phyloP scores from a whole-genome alignment of 2,113 vertebrate species.

The Kryptolebias marmoratus region DNA sequence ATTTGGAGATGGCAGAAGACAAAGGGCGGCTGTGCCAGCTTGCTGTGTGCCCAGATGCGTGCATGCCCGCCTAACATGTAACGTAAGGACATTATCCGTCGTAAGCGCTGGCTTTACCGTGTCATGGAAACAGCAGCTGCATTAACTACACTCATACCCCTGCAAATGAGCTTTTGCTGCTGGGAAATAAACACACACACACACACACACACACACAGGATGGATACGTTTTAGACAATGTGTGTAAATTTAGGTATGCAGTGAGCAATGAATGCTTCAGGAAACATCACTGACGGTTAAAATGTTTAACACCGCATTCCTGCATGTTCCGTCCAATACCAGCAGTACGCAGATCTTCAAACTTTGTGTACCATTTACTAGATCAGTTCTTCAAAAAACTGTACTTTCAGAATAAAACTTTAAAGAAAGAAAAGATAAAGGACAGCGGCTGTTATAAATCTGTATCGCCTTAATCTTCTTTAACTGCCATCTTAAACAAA shows the following conservation, averaged over 20 bases:
- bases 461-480: slow-evolving; percentile 78
- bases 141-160: slow-evolving; percentile 75
- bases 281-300: slow-evolving; percentile 1
- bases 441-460: slow-evolving; percentile 54
- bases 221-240: background rate
- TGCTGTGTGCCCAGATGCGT: slow-evolving; percentile 42
- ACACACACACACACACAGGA: too few relatives aligned
- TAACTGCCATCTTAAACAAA: slow-evolving; percentile 80
- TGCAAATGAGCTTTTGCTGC: slow-evolving; percentile 75
- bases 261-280: background rate
- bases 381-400: background rate
- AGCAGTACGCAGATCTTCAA: too few relatives aligned
- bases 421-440: background rate
- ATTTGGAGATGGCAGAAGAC: slow-evolving; percentile 55
- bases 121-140: slow-evolving; percentile 66
- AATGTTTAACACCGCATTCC: background rate
- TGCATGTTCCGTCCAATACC: background rate
- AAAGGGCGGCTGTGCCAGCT: slow-evolving; percentile 54
- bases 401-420: slow-evolving; percentile 18
- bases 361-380: background rate
- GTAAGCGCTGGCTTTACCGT: slow-evolving; percentile 76
- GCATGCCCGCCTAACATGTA: slow-evolving; percentile 51
- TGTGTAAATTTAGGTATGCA: slow-evolving; percentile 16
- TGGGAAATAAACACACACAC: background rate
- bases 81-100: slow-evolving; percentile 65